Conservation (phyloP, 1,140 invertebrate genomes). For the Parapsyche elsis region DNA sequence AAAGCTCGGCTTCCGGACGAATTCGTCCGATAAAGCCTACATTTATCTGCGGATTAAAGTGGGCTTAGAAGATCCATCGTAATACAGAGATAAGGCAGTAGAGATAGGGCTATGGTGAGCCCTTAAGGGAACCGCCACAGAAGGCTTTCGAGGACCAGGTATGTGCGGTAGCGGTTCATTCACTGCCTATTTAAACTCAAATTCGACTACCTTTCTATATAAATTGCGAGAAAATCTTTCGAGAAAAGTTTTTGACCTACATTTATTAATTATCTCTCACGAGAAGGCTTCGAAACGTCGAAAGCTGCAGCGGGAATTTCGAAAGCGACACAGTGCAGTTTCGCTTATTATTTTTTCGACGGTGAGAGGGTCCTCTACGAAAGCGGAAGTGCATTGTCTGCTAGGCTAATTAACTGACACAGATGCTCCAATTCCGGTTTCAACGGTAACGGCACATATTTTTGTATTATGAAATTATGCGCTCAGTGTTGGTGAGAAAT, state of each 20-base stretch:
- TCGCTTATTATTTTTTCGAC: slow-evolving; percentile 28
- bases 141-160: slow-evolving; percentile 15
- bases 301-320: neutral
- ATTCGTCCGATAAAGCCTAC: slow-evolving; percentile 35
- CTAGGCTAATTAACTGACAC: slow-evolving; percentile 17
- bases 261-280: too few relatives aligned
- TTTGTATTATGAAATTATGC: too few relatives aligned
- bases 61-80: slow-evolving; percentile 28
- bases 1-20: neutral
- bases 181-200: too few relatives aligned
- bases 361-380: neutral
- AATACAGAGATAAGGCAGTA: slow-evolving; percentile 37
- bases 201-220: too few relatives aligned
- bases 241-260: too few relatives aligned
- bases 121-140: slow-evolving; percentile 4
- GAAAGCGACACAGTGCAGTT: neutral
- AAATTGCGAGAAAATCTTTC: too few relatives aligned
- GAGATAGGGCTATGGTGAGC: slow-evolving; percentile 7
- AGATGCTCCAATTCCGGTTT: slow-evolving; percentile 4
- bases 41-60: slow-evolving; percentile 45
- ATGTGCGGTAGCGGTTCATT: neutral
- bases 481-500: too few relatives aligned
- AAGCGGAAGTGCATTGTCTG: slow-evolving; percentile 37
- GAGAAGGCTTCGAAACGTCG: neutral
- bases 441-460: too few relatives aligned